Percentiles rank a stretch among this genome's conserved stretches.
Conservation (phyloP, 1,140 invertebrate species). For the Lycorma delicatula region DNA sequence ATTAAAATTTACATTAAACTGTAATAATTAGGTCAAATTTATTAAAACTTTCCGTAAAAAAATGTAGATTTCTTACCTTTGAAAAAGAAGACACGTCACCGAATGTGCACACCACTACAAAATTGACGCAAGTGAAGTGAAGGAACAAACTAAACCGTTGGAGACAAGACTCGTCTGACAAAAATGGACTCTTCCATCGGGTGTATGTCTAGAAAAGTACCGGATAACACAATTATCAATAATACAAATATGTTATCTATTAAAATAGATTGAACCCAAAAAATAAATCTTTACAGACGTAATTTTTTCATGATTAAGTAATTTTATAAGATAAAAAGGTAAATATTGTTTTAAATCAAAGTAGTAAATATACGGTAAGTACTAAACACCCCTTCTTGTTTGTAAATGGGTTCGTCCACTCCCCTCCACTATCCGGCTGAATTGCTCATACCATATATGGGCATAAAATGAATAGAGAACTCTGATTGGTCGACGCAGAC, state of each 20-base stretch:
- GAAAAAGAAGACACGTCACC: slow-evolving; percentile 16
- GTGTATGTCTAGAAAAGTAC: slow-evolving; percentile 27
- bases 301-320: background rate
- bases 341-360: background rate
- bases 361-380: background rate
- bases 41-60: slow-evolving; percentile 1
- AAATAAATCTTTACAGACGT: background rate
- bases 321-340: background rate
- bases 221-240: slow-evolving; percentile 15
- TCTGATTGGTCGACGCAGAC: slow-evolving; percentile 50
- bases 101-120: slow-evolving; percentile 20
- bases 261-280: background rate
- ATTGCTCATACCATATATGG: slow-evolving; percentile 67
- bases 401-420: slow-evolving; percentile 40
- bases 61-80: background rate
- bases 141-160: slow-evolving; percentile 20
- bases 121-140: slow-evolving; percentile 27
- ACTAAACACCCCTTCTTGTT: slow-evolving; percentile 24
- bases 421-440: slow-evolving; percentile 39
- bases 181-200: slow-evolving; percentile 37
- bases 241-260: background rate
- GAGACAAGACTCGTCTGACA: slow-evolving; percentile 25
- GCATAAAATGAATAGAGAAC: slow-evolving; percentile 54
- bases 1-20: background rate
- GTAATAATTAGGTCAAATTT: background rate